Evolutionary conservation across 2,888 invertebrate genomes (phyloP).

Genomic region (Eurois occulta): DNA sequence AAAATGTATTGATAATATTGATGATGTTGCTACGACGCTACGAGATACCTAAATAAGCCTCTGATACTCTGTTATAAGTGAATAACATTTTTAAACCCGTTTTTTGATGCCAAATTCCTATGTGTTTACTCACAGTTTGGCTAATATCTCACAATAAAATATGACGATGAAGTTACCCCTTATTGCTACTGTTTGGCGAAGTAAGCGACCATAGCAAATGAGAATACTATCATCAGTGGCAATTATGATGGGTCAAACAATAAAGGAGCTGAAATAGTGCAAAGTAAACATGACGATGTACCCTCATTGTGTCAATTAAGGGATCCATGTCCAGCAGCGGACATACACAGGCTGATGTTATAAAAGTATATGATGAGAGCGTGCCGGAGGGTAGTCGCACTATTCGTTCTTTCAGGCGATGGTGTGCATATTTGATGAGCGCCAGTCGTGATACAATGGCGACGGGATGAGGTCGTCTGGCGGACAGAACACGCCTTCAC

Average conservation of each 20-base stretch:
- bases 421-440: conserved; percentile 89
- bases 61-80: background rate
- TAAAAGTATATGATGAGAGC: conserved; percentile 45
- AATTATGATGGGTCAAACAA: background rate
- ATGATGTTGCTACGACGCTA: background rate
- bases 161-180: no score
- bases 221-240: background rate
- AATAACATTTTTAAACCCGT: conserved; percentile 16
- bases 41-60: conserved; percentile 3
- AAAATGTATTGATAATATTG: conserved; percentile 41
- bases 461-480: conserved; percentile 88
- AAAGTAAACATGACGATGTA: background rate
- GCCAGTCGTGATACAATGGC: conserved; percentile 85
- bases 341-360: conserved; percentile 31
- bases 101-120: conserved; percentile 14
- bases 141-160: background rate
- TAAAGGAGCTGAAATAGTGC: background rate
- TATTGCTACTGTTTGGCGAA: background rate
- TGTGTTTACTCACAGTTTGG: background rate
- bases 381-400: conserved; percentile 61
- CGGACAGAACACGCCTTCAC: conserved; percentile 77
- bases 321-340: conserved; percentile 16
- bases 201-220: background rate
- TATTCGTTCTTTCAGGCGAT: conserved; percentile 84
- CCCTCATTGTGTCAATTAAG: conserved; percentile 27